Percentiles rank a stretch among this genome's conserved stretches.
These are phyloP conservation scores for Diarsia brunnea DNA, from an alignment of 2,888 invertebrate species.

Conservation along the genomic window DNA sequence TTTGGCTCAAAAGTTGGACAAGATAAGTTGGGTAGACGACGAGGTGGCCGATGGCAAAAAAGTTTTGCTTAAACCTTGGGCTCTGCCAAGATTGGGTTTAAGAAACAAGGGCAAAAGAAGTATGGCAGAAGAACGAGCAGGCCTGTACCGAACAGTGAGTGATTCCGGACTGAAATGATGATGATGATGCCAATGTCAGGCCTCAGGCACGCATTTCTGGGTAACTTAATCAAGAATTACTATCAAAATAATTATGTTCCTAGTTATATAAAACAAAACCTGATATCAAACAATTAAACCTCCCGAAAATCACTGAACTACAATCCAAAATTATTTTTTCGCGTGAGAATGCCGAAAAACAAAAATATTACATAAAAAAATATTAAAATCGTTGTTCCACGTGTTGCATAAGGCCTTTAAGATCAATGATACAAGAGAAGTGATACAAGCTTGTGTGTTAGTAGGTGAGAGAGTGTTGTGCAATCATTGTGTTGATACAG, in stretches of 20 bases:
- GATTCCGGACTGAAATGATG: background rate
- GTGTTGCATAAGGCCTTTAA: conserved; percentile 60
- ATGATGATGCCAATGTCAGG: background rate
- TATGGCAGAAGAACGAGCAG: background rate
- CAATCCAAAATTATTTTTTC: conserved; percentile 13
- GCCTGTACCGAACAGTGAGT: background rate
- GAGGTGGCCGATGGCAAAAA: background rate
- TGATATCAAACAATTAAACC: background rate
- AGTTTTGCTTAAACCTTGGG: background rate
- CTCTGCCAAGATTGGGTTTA: background rate
- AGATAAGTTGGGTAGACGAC: background rate
- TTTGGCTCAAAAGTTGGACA: background rate
- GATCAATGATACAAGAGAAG: conserved; percentile 59
- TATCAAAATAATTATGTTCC: conserved; percentile 1
- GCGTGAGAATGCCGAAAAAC: conserved; percentile 41
- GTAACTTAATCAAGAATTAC: background rate
- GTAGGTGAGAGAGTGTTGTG: conserved; percentile 74
- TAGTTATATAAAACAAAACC: conserved; percentile 4
- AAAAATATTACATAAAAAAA: conserved; percentile 44
- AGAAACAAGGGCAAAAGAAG: background rate
- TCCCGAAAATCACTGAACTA: conserved; percentile 33
- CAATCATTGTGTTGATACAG: conserved; percentile 61
- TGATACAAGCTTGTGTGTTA: conserved; percentile 73
- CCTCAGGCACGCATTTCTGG: background rate
- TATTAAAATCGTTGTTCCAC: conserved; percentile 47